Conservation (phyloP, 2,113 vertebrate genomes). For the Chloroceryle aenea region DNA sequence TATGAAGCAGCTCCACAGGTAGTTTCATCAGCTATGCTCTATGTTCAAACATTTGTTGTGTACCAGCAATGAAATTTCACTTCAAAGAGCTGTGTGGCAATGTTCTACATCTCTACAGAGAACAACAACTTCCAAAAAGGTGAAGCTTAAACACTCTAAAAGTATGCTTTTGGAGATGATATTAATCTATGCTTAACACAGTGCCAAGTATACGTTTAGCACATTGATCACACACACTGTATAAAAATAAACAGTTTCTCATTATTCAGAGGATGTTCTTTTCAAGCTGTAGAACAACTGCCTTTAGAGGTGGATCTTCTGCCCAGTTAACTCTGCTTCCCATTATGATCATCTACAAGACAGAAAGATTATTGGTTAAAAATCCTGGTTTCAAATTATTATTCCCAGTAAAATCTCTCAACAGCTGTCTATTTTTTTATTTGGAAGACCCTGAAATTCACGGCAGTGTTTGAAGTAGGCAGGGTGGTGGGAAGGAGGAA, state of each 20-base stretch:
- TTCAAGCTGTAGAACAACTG: constrained; percentile 72
- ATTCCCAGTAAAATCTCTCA: background rate
- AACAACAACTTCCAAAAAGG: fast-evolving
- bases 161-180: fast-evolving
- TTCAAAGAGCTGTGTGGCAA: background rate
- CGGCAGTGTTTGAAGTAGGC: background rate
- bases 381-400: background rate
- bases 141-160: no score
- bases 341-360: constrained; percentile 71
- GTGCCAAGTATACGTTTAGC: background rate
- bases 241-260: background rate
- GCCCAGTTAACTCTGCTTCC: constrained; percentile 79
- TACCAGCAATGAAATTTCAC: background rate
- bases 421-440: background rate
- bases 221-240: background rate
- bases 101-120: fast-evolving
- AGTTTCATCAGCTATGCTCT: fast-evolving
- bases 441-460: background rate
- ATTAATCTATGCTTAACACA: background rate
- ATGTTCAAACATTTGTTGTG: fast-evolving
- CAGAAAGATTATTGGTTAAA: background rate
- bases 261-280: background rate
- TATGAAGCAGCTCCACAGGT: background rate
- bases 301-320: constrained; percentile 69
- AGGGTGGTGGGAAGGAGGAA: background rate